phyloP scores from a whole-genome alignment of 2,797 vertebrate genomes.

The Carcharodon carcharias region DNA sequence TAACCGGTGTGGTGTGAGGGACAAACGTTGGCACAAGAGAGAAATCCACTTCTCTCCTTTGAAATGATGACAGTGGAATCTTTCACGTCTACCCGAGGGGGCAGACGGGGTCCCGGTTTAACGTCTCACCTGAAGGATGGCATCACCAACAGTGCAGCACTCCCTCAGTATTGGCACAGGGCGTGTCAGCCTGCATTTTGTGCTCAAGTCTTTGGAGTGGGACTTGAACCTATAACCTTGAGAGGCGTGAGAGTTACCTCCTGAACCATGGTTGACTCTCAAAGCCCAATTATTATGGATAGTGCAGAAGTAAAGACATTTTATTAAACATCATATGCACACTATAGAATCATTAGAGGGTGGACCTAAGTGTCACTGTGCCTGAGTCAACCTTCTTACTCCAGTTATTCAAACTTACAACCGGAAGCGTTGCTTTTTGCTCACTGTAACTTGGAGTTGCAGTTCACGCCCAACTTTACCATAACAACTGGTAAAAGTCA shows the following conservation, averaged over 20 bases:
- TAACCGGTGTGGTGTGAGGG: background rate
- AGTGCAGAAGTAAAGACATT: background rate
- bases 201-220: background rate
- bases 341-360: background rate
- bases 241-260: background rate
- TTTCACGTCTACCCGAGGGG: background rate
- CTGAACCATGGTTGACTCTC: background rate
- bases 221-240: background rate
- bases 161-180: background rate
- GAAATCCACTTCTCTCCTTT: background rate
- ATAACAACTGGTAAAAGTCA: background rate
- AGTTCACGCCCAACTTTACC: background rate
- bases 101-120: background rate
- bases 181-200: background rate
- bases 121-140: background rate
- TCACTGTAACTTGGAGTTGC: background rate
- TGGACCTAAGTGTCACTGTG: background rate
- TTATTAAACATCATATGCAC: background rate
- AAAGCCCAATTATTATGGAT: background rate
- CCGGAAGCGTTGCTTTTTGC: background rate
- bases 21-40: background rate
- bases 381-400: background rate
- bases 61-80: background rate
- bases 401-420: background rate
- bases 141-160: background rate